Evolutionary conservation across 2,797 vertebrate genomes (phyloP).

Genomic region (Cheirogaleus major): DNA sequence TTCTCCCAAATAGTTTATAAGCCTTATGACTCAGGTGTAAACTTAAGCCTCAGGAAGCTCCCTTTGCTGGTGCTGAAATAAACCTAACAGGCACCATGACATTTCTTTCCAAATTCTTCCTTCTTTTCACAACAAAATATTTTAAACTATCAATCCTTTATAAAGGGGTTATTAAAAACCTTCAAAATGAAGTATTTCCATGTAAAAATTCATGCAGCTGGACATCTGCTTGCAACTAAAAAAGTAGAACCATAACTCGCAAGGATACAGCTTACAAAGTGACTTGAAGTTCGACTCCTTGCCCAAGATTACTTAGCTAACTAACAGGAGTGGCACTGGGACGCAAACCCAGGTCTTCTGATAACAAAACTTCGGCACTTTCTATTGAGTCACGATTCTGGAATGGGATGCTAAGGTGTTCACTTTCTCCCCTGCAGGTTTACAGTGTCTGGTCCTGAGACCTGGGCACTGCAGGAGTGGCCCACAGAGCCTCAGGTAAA

Average conservation of each 20-base stretch:
- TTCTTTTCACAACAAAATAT: background rate
- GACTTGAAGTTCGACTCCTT: background rate
- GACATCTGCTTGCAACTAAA: background rate
- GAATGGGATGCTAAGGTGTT: background rate
- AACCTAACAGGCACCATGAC: background rate
- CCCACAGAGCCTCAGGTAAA: background rate
- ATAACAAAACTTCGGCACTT: background rate
- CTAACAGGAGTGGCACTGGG: background rate
- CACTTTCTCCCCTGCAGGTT: background rate
- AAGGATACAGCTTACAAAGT: background rate
- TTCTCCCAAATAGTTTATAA: constrained; percentile 20
- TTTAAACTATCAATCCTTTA: background rate
- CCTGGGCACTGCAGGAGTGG: background rate
- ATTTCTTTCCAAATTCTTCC: constrained; percentile 8
- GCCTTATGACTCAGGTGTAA: background rate
- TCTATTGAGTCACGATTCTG: background rate
- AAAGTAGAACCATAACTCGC: background rate
- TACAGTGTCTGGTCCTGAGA: background rate
- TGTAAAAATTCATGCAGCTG: background rate
- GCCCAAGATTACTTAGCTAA: background rate
- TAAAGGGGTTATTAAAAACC: background rate
- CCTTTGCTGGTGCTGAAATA: background rate
- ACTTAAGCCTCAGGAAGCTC: background rate
- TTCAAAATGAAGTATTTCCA: background rate
- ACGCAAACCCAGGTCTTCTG: background rate